phyloP scores from a whole-genome alignment of 2,797 vertebrate genomes.

The Hydrophis major region DNA sequence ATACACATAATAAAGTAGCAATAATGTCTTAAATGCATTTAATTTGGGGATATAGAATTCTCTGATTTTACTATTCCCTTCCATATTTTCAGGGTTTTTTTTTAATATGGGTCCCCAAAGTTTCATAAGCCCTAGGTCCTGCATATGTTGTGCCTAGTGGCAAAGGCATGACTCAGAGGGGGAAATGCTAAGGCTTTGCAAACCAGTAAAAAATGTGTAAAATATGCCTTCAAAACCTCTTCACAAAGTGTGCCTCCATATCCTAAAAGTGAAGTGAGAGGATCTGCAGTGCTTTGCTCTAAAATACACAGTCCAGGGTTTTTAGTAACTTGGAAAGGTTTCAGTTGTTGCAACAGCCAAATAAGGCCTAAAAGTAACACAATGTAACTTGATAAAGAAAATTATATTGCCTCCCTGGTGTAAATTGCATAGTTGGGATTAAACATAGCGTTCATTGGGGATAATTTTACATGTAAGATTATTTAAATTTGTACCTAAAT shows the following conservation, averaged over 20 bases:
- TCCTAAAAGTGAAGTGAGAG: not conserved
- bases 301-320: not conserved
- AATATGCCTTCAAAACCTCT: not conserved
- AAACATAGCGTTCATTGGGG: not conserved
- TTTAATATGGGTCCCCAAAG: not conserved
- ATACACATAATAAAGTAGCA: not conserved
- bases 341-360: not conserved
- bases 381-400: not conserved
- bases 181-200: not conserved
- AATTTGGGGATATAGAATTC: not conserved
- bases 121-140: not conserved
- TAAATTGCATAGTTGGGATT: not conserved
- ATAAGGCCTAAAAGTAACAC: not conserved
- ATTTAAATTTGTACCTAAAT: not conserved
- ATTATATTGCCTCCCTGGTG: not conserved
- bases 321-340: not conserved
- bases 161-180: not conserved
- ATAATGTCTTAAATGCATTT: not conserved
- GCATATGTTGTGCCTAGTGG: not conserved
- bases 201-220: not conserved
- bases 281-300: not conserved
- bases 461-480: not conserved
- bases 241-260: not conserved
- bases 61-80: not conserved
- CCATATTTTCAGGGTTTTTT: not conserved